phyloP scores from a whole-genome alignment of 2,113 vertebrate genomes.

The Desmodus rotundus region DNA sequence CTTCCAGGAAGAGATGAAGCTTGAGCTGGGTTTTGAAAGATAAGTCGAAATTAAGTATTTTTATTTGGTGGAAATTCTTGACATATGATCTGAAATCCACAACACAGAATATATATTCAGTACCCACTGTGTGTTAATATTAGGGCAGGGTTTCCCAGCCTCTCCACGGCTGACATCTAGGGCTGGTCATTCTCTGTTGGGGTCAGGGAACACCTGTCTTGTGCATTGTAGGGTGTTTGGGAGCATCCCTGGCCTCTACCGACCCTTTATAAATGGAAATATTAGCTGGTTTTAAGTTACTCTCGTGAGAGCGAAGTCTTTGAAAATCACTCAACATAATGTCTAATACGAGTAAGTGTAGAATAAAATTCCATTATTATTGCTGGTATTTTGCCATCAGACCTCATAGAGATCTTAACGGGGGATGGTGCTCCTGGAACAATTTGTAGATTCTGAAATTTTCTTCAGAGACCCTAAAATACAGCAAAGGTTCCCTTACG shows the following conservation, averaged over 20 bases:
- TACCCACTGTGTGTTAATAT: fast-evolving
- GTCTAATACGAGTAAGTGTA: fast-evolving
- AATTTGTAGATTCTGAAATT: background rate
- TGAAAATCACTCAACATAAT: fast-evolving
- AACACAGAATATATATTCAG: background rate
- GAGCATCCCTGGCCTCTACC: background rate
- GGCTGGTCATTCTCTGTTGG: background rate
- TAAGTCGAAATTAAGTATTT: background rate
- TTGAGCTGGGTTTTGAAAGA: background rate
- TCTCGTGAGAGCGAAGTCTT: background rate
- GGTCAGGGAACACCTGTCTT: fast-evolving
- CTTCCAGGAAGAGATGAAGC: background rate
- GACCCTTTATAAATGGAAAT: background rate
- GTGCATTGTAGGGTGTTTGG: fast-evolving
- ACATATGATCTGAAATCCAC: background rate
- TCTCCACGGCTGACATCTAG: fast-evolving
- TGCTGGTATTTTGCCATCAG: too few relatives aligned
- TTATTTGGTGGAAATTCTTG: background rate
- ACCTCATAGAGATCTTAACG: background rate
- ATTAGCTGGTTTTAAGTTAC: background rate
- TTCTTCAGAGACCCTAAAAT: background rate
- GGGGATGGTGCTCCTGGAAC: background rate
- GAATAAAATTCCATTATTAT: fast-evolving
- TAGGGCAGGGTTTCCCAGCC: background rate
- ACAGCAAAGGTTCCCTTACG: background rate